Evolutionary conservation across 2,113 vertebrate genomes (phyloP), one percentile per base, ranked within the genome.

Genomic region (Morone saxatilis): DNA sequence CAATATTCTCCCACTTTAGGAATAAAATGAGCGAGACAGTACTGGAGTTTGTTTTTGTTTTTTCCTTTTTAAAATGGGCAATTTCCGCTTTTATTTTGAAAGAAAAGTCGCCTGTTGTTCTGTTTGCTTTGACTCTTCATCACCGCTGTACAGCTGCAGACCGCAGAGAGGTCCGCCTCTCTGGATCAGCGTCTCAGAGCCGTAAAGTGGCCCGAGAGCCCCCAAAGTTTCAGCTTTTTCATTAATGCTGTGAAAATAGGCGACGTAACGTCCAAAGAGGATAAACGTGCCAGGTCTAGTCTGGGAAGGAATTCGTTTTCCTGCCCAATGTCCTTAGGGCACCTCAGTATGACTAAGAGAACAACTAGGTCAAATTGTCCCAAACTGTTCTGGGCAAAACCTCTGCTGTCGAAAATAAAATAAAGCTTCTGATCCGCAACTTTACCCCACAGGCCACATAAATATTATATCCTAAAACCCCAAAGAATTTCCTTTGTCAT

Each of bases 71-170:
- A 9, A 17, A 40, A 10, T 6, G 6, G 4, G 1, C 19, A 0
- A 38, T 7, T 53, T 40, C 25, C 3, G 22, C 41, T 89, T 88
- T 91, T 91, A 88, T 82, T 84, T 86, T 89, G 88, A 86, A 88
- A 80, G 50, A 0, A 25, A 0, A 0, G 1, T 6, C 1, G 0
- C 19, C 14, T 12, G 0, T 48, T 4, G 4, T 9, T 76, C 0
- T 14, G 41, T 4, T 12, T 3, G n/a, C 16, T 25, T 88, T 47
- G 57, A 65, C 45, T 66, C 25, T 7, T 10, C 51, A 12, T 57
- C 47, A 22, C 70, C 22, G 60, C 79, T 80, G 85, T 4, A 12
- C 84, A 87, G 82, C n/a, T 78, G 70, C 40, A 47, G 25, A 0
- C 11, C 22, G 4, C 53, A 11, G 40, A 47, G 19, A 36, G 73